These are phyloP conservation scores for Beris chalybata DNA, from an alignment of 2,888 invertebrate genomes.

Conservation along the genomic window DNA sequence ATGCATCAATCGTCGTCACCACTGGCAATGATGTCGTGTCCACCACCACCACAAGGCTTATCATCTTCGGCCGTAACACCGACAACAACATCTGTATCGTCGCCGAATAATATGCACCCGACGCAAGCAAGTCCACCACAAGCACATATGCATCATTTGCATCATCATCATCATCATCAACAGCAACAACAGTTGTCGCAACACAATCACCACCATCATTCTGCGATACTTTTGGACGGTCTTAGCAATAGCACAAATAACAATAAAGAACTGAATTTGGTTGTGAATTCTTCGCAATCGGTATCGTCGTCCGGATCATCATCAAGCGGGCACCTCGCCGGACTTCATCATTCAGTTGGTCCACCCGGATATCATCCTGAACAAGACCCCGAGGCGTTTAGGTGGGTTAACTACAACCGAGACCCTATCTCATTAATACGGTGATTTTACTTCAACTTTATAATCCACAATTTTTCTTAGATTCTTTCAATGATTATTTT, in stretches of 20 bases:
- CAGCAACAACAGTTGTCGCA: slow-evolving; percentile 38
- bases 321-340: slow-evolving; percentile 15
- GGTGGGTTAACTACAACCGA: slow-evolving; percentile 50
- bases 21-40: slow-evolving; percentile 49
- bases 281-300: slow-evolving; percentile 47
- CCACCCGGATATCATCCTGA: slow-evolving; percentile 42
- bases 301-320: slow-evolving; percentile 42
- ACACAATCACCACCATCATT: slow-evolving; percentile 34
- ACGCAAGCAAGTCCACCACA: slow-evolving; percentile 47
- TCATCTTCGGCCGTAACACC: slow-evolving; percentile 40
- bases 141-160: slow-evolving; percentile 42
- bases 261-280: slow-evolving; percentile 35
- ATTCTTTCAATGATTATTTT: background rate
- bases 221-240: slow-evolving; percentile 33
- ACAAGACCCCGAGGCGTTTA: slow-evolving; percentile 56
- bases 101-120: slow-evolving; percentile 45
- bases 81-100: slow-evolving; percentile 41
- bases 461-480: background rate
- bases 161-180: slow-evolving; percentile 41
- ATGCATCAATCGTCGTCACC: slow-evolving; percentile 48
- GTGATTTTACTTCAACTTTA: slow-evolving; percentile 43
- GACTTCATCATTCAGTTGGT: slow-evolving; percentile 33
- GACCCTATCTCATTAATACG: slow-evolving; percentile 44
- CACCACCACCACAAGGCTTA: slow-evolving; percentile 51
- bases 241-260: slow-evolving; percentile 4